Base-by-base conservation (phyloP, 2,888 invertebrate genomes). In the Erpobdella octoculata region DNA sequence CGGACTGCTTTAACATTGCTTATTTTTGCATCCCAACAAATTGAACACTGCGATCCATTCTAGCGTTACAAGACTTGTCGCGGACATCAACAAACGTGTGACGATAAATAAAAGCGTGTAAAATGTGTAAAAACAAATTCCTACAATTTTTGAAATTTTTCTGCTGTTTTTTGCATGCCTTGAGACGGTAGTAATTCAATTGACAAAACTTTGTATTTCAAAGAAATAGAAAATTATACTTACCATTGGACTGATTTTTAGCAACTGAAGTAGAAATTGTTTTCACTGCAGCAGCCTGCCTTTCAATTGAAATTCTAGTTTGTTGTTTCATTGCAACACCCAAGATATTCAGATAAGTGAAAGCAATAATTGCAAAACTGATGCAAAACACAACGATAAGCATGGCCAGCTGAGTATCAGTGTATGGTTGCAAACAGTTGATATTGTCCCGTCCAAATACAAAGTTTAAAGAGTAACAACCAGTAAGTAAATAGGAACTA, bases 321-420 rank as follows among this genome's bases (percentile, higher is more conserved):
- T 35, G 31, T 4, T 62, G 62, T 35, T 62, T 31, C 31, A 62
- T 28, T 28, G 62, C 62, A 31, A 62, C 62, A n/a, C 28, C 21
- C 21, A 62, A 62, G 21, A 62, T 62, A 33, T 35, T 31, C 9
- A 35, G 5, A 21, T 62, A 62, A 62, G 62, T 62, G 31, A n/a
- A 62, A 31, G 35, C 33, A 5, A 62, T 62, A n/a, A 35, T 9
- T 33, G n/a, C 33, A n/a, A 35, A 2, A 31, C 1, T 12, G 31
- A 62, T 4, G 62, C 31, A n/a, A 35, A 62, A 62, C n/a, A 28
- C n/a, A 62, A 31, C n/a, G 31, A 62, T 33, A 12, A 62, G 5
- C 4, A 35, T 4, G 31, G 28, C 33, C 31, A 35, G 2, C 18
- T 62, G 62, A 9, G 62, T 31, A 18, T 62, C 62, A 9, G 62